Percentiles rank a stretch among this genome's conserved stretches.
Evolutionary conservation across 2,888 invertebrate species (phyloP).

Genomic region (Ecdyonurus torrentis): DNA sequence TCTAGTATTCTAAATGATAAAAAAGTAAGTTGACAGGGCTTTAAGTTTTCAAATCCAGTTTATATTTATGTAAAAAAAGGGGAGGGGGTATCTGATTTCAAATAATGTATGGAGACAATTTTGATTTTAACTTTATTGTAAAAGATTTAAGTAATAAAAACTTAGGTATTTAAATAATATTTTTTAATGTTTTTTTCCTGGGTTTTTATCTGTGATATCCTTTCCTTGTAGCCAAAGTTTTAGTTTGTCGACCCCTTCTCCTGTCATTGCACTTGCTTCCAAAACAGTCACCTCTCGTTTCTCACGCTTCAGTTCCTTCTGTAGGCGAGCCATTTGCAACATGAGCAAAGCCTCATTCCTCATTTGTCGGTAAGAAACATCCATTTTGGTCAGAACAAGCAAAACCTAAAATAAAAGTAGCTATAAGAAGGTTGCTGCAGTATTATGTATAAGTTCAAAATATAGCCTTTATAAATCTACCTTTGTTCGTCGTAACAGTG

Average conservation of each 20-base stretch:
- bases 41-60: too few relatives aligned
- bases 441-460: neutral
- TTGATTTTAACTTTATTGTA: neutral
- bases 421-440: neutral
- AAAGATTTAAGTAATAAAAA: neutral
- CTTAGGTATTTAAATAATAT: neutral
- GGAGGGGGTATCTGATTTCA: too few relatives aligned
- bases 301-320: constrained; percentile 37
- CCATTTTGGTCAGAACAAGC: constrained; percentile 65
- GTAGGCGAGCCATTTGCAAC: constrained; percentile 54
- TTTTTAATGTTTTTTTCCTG: neutral
- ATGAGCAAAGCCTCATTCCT: constrained; percentile 69
- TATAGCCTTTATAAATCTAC: constrained; percentile 32
- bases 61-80: too few relatives aligned
- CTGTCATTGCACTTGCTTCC: constrained; percentile 58
- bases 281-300: constrained; percentile 46
- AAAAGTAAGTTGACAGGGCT: too few relatives aligned
- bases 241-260: constrained; percentile 49
- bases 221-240: constrained; percentile 36
- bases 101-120: too few relatives aligned
- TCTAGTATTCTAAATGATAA: too few relatives aligned
- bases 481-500: constrained; percentile 44
- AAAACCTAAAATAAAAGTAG: constrained; percentile 35
- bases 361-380: constrained; percentile 73
- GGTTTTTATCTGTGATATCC: neutral